Base-by-base conservation (phyloP, 2,113 vertebrate genomes). In the Plecturocebus donacophilus region DNA sequence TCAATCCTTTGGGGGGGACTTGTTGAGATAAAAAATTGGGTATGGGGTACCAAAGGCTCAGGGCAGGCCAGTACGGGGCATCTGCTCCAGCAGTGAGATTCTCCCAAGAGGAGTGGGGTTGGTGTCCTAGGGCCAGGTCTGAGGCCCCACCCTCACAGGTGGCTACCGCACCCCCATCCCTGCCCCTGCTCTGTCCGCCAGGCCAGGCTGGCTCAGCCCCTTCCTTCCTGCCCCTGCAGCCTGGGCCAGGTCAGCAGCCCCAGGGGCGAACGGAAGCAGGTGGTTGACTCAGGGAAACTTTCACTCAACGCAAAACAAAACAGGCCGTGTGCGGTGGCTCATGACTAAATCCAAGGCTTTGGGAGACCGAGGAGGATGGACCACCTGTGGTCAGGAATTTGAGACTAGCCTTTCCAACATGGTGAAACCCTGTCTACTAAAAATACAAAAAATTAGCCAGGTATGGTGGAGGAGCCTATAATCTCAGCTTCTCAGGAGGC, bases 251-350 rank as follows among this genome's bases (percentile, higher is more conserved):
- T 75, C 87, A 87, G 84, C 49, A 5, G 75, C 27, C 25, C 61
- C 11, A 13, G 85, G 38, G 56, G 32, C 20, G 20, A 68, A 52
- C 14, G 9, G 92, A 95, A 97, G 49, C 87, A 90, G 95, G 68
- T 95, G 88, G 96, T 92, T 80, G 45, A 92, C 86, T 95, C 73
- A 77, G 92, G 47, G 92, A 61, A 58, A 92, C 61, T 92, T 91
- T 89, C 76, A 9, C 91, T 94, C 56, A 56, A 81, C 91, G 87
- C 49, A 71, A 88, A 85, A 75, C 85, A 81, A 87, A 86, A 91
- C 23, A 73, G 61, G 61, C 61, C 27, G 13, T 27, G 61, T 2
- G 12, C 12, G 2, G 61, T 64, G 61, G 27, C 5, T 64, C 6
- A 32, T 0, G 12, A 27, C 61, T 64, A 11, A 32, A 64, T 64